Conservation (phyloP, 1,140 invertebrate species). For the Drosophila nasuta region DNA sequence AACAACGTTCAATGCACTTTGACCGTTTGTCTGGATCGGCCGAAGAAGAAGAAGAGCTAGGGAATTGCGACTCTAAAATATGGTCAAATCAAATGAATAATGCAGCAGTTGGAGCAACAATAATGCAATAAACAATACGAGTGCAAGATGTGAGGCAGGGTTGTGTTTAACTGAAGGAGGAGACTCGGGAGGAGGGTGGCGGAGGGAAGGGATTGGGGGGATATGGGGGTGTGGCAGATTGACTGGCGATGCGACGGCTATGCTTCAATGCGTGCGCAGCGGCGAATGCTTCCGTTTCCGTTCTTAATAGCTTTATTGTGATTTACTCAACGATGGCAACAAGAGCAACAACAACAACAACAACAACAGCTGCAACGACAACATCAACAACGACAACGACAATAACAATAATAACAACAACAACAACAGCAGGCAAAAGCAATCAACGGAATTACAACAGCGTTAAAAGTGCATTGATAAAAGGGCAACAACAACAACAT, state of each 20-base stretch:
- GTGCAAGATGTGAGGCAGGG: slow-evolving; percentile 1
- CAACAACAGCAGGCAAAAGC: slow-evolving; percentile 57
- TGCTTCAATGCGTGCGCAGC: slow-evolving; percentile 81
- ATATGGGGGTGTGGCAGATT: slow-evolving; percentile 38
- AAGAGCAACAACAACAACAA: slow-evolving; percentile 26
- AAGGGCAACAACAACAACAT: slow-evolving; percentile 66
- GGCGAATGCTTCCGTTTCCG: slow-evolving; percentile 83
- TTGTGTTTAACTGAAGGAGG: neutral
- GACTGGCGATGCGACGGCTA: slow-evolving; percentile 70
- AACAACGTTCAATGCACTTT: slow-evolving; percentile 51
- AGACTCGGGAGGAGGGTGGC: neutral
- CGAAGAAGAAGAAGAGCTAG: neutral
- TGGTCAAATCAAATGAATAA: slow-evolving; percentile 45
- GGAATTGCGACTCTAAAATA: slow-evolving; percentile 33
- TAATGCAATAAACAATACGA: slow-evolving; percentile 53
- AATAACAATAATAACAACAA: slow-evolving; percentile 22
- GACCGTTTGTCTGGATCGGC: slow-evolving; percentile 35
- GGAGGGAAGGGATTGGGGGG: slow-evolving; percentile 11
- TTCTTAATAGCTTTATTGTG: slow-evolving; percentile 84
- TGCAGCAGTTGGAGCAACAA: slow-evolving; percentile 34
- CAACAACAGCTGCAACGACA: slow-evolving; percentile 29
- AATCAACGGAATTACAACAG: slow-evolving; percentile 79
- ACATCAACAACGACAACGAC: slow-evolving; percentile 49
- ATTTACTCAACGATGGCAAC: slow-evolving; percentile 70
- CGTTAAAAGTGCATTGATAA: slow-evolving; percentile 75